A percentile compares a stretch with the other conserved stretches of the same genome.
These are phyloP conservation scores for Ophion ellenae DNA, from an alignment of 2,888 invertebrate species.

Conservation along the genomic window DNA sequence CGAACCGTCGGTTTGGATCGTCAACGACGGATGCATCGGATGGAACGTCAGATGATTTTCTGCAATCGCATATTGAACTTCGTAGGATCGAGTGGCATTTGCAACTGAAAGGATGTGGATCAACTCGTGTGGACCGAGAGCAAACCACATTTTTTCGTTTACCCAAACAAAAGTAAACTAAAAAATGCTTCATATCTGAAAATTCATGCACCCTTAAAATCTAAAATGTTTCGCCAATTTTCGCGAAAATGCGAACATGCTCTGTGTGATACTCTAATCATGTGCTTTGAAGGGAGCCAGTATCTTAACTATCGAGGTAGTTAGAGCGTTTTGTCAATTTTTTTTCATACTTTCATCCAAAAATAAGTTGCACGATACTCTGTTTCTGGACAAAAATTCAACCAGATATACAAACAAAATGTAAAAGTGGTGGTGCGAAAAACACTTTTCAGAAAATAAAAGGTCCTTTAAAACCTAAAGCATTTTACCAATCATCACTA, in stretches of 20 bases:
- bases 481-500: too few species aligned
- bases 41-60: slow-evolving; percentile 61
- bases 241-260: not conserved
- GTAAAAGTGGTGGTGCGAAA: too few species aligned
- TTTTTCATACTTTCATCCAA: too few species aligned
- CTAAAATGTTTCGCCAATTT: not conserved
- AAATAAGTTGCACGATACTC: too few species aligned
- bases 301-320: not conserved
- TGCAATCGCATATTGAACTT: slow-evolving; percentile 12
- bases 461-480: too few species aligned
- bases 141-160: not conserved
- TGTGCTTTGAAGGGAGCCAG: not conserved
- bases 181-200: not conserved
- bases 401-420: too few species aligned
- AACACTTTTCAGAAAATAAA: too few species aligned
- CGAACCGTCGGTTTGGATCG: slow-evolving; percentile 77
- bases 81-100: not conserved
- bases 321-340: too few species aligned
- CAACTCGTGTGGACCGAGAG: not conserved
- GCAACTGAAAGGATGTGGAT: not conserved
- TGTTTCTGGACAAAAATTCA: too few species aligned
- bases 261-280: not conserved
- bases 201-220: not conserved
- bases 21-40: slow-evolving; percentile 70
- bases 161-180: not conserved